Evolutionary conservation across 2,888 invertebrate species (phyloP), one percentile per base, ranked within the genome.

Genomic region (Eristalinus sepulchralis): DNA sequence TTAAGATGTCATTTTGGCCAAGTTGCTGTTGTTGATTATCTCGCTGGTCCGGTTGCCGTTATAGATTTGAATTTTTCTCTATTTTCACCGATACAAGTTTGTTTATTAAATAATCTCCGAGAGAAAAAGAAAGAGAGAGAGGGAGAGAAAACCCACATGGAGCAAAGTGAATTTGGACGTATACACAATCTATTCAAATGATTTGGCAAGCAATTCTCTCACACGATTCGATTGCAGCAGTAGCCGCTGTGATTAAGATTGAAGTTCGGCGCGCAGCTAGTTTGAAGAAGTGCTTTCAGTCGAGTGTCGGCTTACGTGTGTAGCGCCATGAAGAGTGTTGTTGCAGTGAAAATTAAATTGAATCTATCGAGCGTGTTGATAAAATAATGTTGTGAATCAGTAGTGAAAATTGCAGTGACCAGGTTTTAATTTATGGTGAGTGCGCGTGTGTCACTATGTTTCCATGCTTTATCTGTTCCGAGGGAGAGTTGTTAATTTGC

Each of bases 301-400:
- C 68, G 31, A 24, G 53, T 20, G 39, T 82, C 73, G 78, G 82
- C 77, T 85, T 82, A 82, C 63, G 77, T 34, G 36, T 62, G 77
- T 57, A 60, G 55, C 77, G 75, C 64, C 62, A 47, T 78, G 4
- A 13, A 31, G 20, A 13, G 66, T 57, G 36, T 57, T 68, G 47
- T 13, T 47, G 47, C 47, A 47, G 47, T 17, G 47, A 17, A 47
- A 47, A 47, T 17, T 17, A 47, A 47, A 47, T 17, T 47, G 8
- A 34, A 34, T 34, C 34, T 34, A 34, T 3, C 34, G 47, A 17
- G 27, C 27, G 47, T 47, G 47, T 47, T 47, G 17, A 47, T 17
- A 5, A 47, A 47, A 17, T 47, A n/a, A 47, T n/a, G 17, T 47
- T 8, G 47, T 47, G 47, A 47, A 6, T 47, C 17, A 17, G 1